Percentiles rank a stretch among this genome's conserved stretches.
These are phyloP conservation scores for Saiga tatarica DNA, from an alignment of 2,113 vertebrate genomes.

Conservation along the genomic window DNA sequence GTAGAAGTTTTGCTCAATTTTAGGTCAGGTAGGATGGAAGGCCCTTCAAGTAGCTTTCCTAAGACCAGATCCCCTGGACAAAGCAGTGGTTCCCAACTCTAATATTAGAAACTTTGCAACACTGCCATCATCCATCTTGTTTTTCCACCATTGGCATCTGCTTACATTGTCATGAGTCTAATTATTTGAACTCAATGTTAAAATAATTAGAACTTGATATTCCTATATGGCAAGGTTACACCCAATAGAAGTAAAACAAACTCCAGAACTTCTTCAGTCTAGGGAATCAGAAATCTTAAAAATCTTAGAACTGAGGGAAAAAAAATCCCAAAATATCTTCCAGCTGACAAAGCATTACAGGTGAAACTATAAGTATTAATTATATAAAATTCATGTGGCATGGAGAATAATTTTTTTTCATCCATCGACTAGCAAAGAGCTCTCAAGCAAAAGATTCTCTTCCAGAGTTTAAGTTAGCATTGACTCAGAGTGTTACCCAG, in stretches of 20 bases:
- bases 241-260: background rate
- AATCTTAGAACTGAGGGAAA: background rate
- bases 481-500: background rate
- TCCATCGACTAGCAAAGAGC: background rate
- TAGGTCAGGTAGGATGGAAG: background rate
- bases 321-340: background rate
- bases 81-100: background rate
- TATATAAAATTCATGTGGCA: background rate
- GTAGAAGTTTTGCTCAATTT: background rate
- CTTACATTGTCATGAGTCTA: background rate
- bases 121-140: background rate
- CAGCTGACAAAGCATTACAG: background rate
- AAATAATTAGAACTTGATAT: background rate
- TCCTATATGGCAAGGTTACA: background rate
- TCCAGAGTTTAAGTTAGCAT: background rate
- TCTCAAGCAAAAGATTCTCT: background rate
- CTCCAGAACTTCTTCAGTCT: background rate
- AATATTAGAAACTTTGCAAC: background rate
- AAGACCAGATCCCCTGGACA: background rate
- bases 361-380: background rate
- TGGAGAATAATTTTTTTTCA: background rate
- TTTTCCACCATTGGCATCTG: background rate
- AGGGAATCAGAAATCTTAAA: constrained; percentile 2
- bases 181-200: background rate
- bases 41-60: background rate